These are phyloP conservation scores for Anguilla marmorata DNA, from an alignment of 2,797 vertebrate genomes.

Conservation along the genomic window DNA sequence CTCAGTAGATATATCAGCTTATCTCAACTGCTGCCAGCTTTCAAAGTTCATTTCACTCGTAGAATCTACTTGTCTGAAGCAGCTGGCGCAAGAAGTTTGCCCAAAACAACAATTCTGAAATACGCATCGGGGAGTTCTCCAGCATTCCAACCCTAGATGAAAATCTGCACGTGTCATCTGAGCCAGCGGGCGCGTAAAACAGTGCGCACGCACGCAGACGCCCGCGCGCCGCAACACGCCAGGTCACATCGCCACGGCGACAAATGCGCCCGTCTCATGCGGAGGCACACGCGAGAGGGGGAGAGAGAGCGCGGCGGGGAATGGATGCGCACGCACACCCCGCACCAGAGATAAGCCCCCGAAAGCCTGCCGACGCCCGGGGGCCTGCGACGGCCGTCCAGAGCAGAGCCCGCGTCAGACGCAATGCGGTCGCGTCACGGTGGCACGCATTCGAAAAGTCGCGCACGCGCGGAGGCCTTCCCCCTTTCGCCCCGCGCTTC, in stretches of 20 bases:
- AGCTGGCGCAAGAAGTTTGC: constrained; percentile 37
- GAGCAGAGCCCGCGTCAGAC: neutral
- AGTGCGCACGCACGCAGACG: constrained; percentile 33
- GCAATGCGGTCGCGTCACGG: constrained; percentile 3
- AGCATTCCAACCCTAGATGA: constrained; percentile 63
- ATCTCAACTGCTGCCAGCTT: constrained; percentile 41
- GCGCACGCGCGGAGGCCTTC: neutral
- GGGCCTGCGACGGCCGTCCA: neutral
- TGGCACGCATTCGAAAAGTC: neutral
- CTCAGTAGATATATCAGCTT: neutral
- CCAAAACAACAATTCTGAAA: constrained; percentile 19
- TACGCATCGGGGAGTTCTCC: constrained; percentile 42
- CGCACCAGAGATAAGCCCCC: constrained; percentile 61
- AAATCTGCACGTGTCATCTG: constrained; percentile 61
- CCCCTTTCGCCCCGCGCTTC: neutral
- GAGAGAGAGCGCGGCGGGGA: constrained; percentile 48
- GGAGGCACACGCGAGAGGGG: constrained; percentile 63
- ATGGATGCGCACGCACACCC: constrained; percentile 70
- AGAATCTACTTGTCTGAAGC: constrained; percentile 42
- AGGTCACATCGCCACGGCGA: constrained; percentile 62
- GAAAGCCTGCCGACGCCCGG: constrained; percentile 28
- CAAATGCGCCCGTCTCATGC: constrained; percentile 74
- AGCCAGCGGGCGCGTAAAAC: constrained; percentile 34
- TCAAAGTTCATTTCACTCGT: constrained; percentile 48
- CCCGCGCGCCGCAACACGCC: constrained; percentile 36